Percentiles rank a stretch among this genome's conserved stretches.
These are phyloP conservation scores for Ricordea florida DNA, from an alignment of 92 coral and sea anemone species.

Conservation along the genomic window DNA sequence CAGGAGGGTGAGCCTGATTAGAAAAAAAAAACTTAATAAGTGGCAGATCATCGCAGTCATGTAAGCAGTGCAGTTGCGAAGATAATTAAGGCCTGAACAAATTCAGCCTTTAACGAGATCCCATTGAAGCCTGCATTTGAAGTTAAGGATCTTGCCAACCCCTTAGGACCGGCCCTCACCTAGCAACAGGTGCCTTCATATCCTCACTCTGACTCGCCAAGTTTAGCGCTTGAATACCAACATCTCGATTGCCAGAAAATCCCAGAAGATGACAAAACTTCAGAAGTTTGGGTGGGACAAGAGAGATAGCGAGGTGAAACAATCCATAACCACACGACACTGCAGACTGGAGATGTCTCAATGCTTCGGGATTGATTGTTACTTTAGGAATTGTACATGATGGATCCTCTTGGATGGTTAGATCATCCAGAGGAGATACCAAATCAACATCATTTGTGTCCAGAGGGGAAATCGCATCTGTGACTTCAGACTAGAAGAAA, in stretches of 20 bases:
- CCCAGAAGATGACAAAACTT: conserved; percentile 91
- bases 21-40: too few species aligned
- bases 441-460: conserved; percentile 52
- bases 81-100: too few species aligned
- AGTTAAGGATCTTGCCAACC: too few species aligned
- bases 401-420: conserved; percentile 24
- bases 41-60: too few species aligned
- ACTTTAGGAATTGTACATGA: not conserved
- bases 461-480: conserved; percentile 24
- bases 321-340: conserved; percentile 97
- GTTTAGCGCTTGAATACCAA: conserved; percentile 86
- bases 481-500: conserved; percentile 10
- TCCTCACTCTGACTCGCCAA: conserved; percentile 96
- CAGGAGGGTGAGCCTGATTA: conserved; percentile 73
- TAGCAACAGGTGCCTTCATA: conserved; percentile 97
- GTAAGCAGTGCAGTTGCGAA: too few species aligned
- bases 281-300: conserved; percentile 92
- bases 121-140: too few species aligned
- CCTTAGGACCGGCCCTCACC: conserved; percentile 54
- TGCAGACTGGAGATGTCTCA: conserved; percentile 88
- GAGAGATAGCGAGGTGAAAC: conserved; percentile 91
- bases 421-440: conserved; percentile 57
- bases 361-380: conserved; percentile 58
- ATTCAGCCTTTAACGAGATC: too few species aligned
- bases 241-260: conserved; percentile 90